Conservation (phyloP, 2,113 vertebrate species). For the Corythoichthys haematopterus region DNA sequence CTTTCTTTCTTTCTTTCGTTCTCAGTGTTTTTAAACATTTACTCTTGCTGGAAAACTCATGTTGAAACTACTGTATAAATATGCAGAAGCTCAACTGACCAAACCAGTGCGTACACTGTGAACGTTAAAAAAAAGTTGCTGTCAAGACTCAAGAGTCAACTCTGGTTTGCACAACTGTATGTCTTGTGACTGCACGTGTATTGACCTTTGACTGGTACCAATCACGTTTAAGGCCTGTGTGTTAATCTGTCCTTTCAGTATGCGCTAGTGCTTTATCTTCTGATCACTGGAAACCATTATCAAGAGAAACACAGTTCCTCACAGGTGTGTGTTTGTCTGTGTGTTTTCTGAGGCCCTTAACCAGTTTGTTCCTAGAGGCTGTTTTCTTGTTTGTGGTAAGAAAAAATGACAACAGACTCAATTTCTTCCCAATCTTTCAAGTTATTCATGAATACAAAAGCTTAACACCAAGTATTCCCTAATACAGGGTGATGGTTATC, state of each 20-base stretch:
- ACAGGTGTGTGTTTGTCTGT: neutral
- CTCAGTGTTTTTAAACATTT: too few species aligned
- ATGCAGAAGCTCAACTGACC: too few species aligned
- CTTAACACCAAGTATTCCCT: slow-evolving; percentile 2
- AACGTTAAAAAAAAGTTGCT: neutral
- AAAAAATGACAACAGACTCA: slow-evolving; percentile 26
- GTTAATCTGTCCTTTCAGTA: slow-evolving; percentile 38
- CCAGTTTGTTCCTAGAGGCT: slow-evolving; percentile 20
- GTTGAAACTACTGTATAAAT: too few species aligned
- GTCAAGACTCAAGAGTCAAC: neutral
- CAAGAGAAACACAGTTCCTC: slow-evolving; percentile 14
- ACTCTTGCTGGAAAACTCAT: too few species aligned
- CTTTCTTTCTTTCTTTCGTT: too few species aligned
- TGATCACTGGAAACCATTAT: slow-evolving; percentile 30
- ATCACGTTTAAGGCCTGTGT: slow-evolving; percentile 36
- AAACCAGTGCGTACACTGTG: neutral
- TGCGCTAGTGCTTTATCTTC: slow-evolving; percentile 30
- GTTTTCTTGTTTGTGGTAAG: slow-evolving; percentile 36
- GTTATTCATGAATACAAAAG: slow-evolving; percentile 13
- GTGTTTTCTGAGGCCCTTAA: slow-evolving; percentile 11
- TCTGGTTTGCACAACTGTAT: neutral
- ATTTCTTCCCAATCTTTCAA: slow-evolving; percentile 19
- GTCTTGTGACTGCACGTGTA: slow-evolving; percentile 10
- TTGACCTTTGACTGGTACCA: slow-evolving; percentile 41
- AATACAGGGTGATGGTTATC: too few species aligned